Evolutionary conservation across 1,140 invertebrate genomes (phyloP).

Genomic region (Parapsyche elsis): DNA sequence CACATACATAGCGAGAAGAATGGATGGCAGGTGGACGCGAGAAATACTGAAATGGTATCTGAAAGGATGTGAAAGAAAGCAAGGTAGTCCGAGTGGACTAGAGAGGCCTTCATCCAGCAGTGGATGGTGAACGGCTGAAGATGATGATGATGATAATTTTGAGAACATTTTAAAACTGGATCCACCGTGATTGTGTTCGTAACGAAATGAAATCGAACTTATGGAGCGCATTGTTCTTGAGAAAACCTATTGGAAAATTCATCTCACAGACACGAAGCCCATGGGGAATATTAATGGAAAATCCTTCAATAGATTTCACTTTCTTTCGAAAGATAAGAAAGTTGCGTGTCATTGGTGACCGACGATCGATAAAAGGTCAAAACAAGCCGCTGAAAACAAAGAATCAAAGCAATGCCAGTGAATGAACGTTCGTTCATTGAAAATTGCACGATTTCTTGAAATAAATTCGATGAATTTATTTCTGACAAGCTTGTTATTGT

Average conservation of each 20-base stretch:
- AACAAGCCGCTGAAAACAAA: conserved; percentile 17
- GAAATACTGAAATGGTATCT: too few relatives aligned
- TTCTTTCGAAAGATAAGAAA: conserved; percentile 36
- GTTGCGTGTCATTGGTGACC: conserved; percentile 29
- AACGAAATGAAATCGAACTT: neutral
- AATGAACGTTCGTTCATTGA: neutral
- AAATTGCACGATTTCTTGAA: too few relatives aligned
- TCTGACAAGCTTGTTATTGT: too few relatives aligned
- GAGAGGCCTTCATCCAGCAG: too few relatives aligned
- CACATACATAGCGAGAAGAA: too few relatives aligned
- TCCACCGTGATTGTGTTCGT: neutral
- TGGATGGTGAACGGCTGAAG: too few relatives aligned
- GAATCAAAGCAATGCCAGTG: too few relatives aligned
- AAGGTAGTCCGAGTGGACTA: too few relatives aligned
- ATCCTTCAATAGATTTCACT: conserved; percentile 37
- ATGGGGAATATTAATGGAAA: conserved; percentile 39
- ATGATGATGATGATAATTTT: too few relatives aligned
- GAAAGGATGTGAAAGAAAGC: too few relatives aligned
- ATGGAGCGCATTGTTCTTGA: neutral
- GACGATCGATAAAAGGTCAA: conserved; percentile 33
- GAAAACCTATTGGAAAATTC: conserved; percentile 38
- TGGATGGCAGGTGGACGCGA: too few relatives aligned
- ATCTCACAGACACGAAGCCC: neutral
- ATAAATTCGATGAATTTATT: too few relatives aligned
- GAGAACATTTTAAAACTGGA: neutral